Evolutionary conservation across 2,888 invertebrate species (phyloP).

Genomic region (Catonia carolina): DNA sequence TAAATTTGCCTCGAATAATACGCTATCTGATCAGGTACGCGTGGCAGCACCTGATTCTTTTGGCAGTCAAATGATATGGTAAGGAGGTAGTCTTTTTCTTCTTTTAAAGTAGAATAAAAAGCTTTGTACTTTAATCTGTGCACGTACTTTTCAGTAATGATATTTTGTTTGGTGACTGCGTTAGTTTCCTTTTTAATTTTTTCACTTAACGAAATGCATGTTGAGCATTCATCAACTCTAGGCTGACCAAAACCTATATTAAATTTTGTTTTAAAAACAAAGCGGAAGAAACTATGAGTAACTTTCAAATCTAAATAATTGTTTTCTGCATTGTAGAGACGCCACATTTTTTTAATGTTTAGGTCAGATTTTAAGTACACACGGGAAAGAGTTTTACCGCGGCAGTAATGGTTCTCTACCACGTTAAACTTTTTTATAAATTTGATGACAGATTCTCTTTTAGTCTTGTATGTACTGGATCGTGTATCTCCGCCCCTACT

Average conservation of each 20-base stretch:
- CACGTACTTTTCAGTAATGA: not conserved
- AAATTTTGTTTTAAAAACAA: not conserved
- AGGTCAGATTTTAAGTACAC: not conserved
- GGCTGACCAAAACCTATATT: not conserved
- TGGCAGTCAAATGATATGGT: not conserved
- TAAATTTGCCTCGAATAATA: too few species aligned
- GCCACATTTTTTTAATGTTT: not conserved
- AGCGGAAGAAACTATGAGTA: not conserved
- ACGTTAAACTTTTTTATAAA: not conserved
- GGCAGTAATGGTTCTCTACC: not conserved
- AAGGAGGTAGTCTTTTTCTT: not conserved
- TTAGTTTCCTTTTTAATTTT: not conserved
- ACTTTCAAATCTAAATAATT: not conserved
- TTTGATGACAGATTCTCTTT: not conserved
- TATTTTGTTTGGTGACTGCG: not conserved
- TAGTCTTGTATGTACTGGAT: not conserved
- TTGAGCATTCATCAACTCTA: not conserved
- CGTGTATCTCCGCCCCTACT: not conserved
- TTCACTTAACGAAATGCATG: not conserved
- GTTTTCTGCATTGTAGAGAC: not conserved
- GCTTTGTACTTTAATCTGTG: not conserved
- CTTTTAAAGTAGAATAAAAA: not conserved
- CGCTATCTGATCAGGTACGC: not conserved
- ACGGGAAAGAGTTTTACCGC: not conserved
- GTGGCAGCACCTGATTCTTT: not conserved